Evolutionary conservation across 2,888 invertebrate species (phyloP).

Genomic region (Phyllotreta striolata): DNA sequence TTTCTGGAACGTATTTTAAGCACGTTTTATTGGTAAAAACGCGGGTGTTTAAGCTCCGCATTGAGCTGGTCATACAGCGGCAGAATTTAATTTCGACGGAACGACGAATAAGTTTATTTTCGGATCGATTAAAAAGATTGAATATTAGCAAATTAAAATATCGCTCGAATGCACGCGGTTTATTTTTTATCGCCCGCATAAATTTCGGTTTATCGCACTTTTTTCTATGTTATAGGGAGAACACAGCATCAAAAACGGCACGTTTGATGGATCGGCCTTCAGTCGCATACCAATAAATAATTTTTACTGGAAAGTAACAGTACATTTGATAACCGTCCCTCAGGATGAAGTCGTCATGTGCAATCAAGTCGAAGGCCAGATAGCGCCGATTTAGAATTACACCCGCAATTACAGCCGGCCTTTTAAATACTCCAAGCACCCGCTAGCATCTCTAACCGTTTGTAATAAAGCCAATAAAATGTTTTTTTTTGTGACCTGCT

Average conservation of each 20-base stretch:
- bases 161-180: too few species aligned
- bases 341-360: constrained; percentile 42
- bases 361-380: constrained; percentile 46
- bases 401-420: too few species aligned
- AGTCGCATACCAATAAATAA: constrained; percentile 46
- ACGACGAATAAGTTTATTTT: too few species aligned
- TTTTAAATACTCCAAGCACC: too few species aligned
- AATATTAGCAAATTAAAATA: neutral
- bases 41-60: too few species aligned
- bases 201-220: constrained; percentile 13
- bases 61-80: neutral
- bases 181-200: too few species aligned
- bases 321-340: constrained; percentile 39
- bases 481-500: constrained; percentile 2
- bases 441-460: too few species aligned
- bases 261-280: constrained; percentile 49
- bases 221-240: constrained; percentile 44
- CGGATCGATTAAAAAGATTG: too few species aligned
- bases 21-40: too few species aligned
- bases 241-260: constrained; percentile 46
- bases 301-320: constrained; percentile 51
- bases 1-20: too few species aligned
- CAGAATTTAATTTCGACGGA: neutral
- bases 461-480: neutral
- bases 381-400: constrained; percentile 39